These are phyloP conservation scores for Brevipalpus yothersi DNA, from an alignment of 1,140 invertebrate genomes.

Conservation along the genomic window DNA sequence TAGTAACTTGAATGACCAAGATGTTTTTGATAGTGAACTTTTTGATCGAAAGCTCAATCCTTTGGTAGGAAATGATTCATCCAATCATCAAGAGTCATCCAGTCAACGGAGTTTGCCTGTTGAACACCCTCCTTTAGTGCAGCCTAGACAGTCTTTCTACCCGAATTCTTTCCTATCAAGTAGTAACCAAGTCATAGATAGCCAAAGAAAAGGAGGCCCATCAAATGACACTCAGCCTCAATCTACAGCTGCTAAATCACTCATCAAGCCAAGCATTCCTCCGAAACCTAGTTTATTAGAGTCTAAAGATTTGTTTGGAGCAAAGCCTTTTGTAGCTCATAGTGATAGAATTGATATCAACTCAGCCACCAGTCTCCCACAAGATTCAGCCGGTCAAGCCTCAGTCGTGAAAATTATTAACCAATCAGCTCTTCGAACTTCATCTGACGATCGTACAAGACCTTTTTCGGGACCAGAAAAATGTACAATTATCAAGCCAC, in stretches of 20 bases:
- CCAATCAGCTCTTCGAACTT: neutral
- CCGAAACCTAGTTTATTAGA: neutral
- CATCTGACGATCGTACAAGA: neutral
- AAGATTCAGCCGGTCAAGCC: neutral
- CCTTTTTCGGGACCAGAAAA: too few relatives aligned
- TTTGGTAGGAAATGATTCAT: neutral
- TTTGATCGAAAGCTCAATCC: constrained; percentile 4
- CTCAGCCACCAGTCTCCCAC: neutral
- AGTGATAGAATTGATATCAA: neutral
- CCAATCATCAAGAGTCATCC: neutral
- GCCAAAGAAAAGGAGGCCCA: neutral
- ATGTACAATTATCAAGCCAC: neutral
- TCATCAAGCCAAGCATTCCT: neutral
- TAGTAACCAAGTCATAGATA: neutral
- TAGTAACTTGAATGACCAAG: neutral
- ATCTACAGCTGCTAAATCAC: neutral
- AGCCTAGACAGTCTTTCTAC: neutral
- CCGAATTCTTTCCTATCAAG: too few relatives aligned
- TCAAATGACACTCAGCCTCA: neutral
- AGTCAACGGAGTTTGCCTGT: neutral
- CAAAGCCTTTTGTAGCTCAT: neutral
- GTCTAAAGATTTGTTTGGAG: constrained; percentile 5
- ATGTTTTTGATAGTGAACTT: constrained; percentile 8
- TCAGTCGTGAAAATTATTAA: neutral
- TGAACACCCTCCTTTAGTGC: neutral